Base-by-base conservation (phyloP, 2,888 invertebrate genomes). In the Drosophila formosana region DNA sequence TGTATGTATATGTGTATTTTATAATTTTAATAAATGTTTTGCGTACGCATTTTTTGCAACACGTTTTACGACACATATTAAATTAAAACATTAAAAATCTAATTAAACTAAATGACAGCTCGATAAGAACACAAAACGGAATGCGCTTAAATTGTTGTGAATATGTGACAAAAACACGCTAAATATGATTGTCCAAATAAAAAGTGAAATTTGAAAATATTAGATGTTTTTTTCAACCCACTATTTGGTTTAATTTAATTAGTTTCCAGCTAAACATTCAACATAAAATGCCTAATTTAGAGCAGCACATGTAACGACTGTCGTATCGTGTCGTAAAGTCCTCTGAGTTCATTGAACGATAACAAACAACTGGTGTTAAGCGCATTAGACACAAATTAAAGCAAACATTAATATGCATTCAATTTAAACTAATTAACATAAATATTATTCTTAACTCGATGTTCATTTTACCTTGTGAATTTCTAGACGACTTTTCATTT, bases 321-420 rank as follows among this genome's bases (percentile, higher is more conserved):
- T 41, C 39, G 39, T 39, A 39, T 39, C 34, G 34, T 11, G 11
- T 11, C 30, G 8, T 25, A 18, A 13, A 50, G 26, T 11, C 23
- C 37, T 32, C 23, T 23, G 26, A 57, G 28, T 41, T 32, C 34
- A 37, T 34, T 34, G 11, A 41, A 11, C 8, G 37, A 62, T 30
- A 64, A 56, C 47, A 62, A 51, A 62, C 53, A 55, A 47, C 58
- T 58, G 55, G 18, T 41, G 37, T 51, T 66, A 76, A 66, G 71
- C 60, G 73, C 65, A 75, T 71, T 62, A 49, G 61, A 34, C 26
- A 61, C 46, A 39, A 50, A 37, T 28, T 64, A 67, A 77, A 64
- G 46, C 66, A 57, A 76, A 65, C 63, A 66, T 61, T 67, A 67
- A 76, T 57, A 67, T 69, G 75, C 83, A 77, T 82, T 77, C 66